Base-by-base conservation (phyloP, 2,888 invertebrate genomes). In the Plagodis dolabraria region DNA sequence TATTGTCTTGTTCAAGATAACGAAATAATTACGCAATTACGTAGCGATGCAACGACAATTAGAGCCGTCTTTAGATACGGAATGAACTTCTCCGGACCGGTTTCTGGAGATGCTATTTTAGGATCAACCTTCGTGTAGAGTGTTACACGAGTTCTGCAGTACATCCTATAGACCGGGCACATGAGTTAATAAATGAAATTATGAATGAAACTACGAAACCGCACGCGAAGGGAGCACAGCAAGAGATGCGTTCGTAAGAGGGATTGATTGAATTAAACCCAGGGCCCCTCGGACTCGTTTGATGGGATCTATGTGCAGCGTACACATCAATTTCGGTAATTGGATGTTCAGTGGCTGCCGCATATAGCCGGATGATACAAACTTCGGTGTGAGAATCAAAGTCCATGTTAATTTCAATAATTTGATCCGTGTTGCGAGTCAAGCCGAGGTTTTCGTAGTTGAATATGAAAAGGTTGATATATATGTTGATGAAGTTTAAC, bases 251-350 rank as follows among this genome's bases (percentile, higher is more conserved):
- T 64, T 64, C 64, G 63, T 63, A 67, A 71, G 72, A 70, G 68
- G 69, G 76, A 77, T 81, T 89, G 85, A 90, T 89, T 89, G 83
- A 89, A 89, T 90, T 85, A 87, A 86, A 75, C 77, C 74, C 77
- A 81, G 80, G 83, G 79, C 82, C 85, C 87, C 83, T 80, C 80
- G 70, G 57, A 72, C 67, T 77, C 77, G 77, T 84, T 80, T 74
- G 77, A 75, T 77, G 69, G 83, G 81, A 88, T 89, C 81, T 85
- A 86, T 87, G 79, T 86, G 88, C 84, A 74, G 77, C 71, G 78
- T 79, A 89, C 89, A 90, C 87, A 91, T 87, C 87, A 88, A 91
- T 91, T 90, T 86, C 84, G 73, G 78, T 86, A 89, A 91, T 91
- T 89, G 88, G 46, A 61, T 34, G 82, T 78, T 64, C 72, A 65